Conservation (phyloP, 2,113 vertebrate genomes). For the Perca schrenkii region DNA sequence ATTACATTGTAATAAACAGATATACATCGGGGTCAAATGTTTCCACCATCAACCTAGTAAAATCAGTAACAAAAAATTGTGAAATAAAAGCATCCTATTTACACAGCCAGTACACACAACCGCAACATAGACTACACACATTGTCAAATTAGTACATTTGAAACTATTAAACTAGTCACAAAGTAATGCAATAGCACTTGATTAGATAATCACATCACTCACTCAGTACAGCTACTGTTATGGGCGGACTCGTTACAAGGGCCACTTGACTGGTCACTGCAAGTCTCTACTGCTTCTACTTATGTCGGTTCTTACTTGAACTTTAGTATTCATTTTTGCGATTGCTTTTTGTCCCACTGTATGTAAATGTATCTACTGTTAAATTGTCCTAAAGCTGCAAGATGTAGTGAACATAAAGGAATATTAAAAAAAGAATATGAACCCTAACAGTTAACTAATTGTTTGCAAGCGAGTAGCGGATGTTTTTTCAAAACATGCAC, state of each 20-base stretch:
- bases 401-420: neutral
- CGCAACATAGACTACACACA: no score
- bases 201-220: neutral
- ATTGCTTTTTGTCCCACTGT: no score
- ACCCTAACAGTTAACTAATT: neutral
- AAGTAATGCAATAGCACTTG: neutral
- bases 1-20: neutral
- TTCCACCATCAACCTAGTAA: neutral
- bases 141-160: neutral
- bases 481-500: neutral
- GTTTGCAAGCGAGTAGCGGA: neutral
- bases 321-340: no score
- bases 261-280: neutral
- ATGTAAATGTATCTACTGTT: neutral
- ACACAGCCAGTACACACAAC: neutral
- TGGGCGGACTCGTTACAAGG: neutral
- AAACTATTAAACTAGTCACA: neutral
- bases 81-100: neutral
- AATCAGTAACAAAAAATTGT: neutral
- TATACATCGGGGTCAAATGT: no score
- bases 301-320: no score
- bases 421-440: neutral
- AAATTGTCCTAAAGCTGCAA: neutral
- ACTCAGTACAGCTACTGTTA: neutral
- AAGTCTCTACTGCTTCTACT: neutral